Conservation (phyloP, 2,888 invertebrate species). For the Stictocephala bisonia region DNA sequence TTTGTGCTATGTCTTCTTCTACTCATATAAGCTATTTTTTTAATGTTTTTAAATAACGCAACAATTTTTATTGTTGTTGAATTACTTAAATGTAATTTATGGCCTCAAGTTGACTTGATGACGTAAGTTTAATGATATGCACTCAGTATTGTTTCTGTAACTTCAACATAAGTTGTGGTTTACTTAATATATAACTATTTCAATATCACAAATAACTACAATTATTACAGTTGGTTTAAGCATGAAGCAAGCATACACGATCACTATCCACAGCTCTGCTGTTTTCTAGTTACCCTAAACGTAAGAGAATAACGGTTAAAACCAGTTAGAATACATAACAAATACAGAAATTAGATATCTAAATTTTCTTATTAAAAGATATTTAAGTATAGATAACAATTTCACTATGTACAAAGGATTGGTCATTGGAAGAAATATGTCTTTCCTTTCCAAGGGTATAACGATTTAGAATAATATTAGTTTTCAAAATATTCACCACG, state of each 20-base stretch:
- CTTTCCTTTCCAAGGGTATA: slow-evolving; percentile 27
- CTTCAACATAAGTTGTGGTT: no score
- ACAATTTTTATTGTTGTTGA: no score
- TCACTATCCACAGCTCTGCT: slow-evolving; percentile 5
- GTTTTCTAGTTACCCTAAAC: slow-evolving; percentile 38
- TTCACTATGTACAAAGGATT: slow-evolving; percentile 44
- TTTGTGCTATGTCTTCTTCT: no score
- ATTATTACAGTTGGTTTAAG: neutral
- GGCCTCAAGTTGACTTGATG: no score
- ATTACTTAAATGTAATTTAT: no score
- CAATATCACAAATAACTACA: no score
- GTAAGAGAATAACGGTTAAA: slow-evolving; percentile 28
- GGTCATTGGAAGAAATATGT: slow-evolving; percentile 41
- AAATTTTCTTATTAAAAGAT: slow-evolving; percentile 4
- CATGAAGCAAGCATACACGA: slow-evolving; percentile 21
- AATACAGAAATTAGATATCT: slow-evolving; percentile 10
- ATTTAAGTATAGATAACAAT: slow-evolving; percentile 37
- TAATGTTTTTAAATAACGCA: no score
- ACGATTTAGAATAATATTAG: slow-evolving; percentile 45
- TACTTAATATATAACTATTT: no score
- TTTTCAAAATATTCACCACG: slow-evolving; percentile 45
- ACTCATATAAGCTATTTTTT: no score
- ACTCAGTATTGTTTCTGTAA: neutral
- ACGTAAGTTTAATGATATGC: no score
- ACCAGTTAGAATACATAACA: slow-evolving; percentile 25